These are phyloP conservation scores for Nomada goodeniana DNA, from an alignment of 2,888 invertebrate species.

Conservation along the genomic window DNA sequence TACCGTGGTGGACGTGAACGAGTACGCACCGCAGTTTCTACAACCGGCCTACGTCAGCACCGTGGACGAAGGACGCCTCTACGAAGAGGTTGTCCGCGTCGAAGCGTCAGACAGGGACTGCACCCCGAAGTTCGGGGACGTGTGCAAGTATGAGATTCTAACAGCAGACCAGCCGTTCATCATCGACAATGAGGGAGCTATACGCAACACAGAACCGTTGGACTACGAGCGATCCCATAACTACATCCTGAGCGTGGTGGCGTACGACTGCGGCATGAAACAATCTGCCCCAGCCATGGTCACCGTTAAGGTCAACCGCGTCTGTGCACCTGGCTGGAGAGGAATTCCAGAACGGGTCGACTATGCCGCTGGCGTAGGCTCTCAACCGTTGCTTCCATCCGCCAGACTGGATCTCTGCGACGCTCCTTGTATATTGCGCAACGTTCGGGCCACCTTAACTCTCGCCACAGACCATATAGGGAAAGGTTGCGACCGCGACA, in stretches of 20 bases:
- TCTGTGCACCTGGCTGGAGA: slow-evolving; percentile 85
- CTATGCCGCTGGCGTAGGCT: slow-evolving; percentile 92
- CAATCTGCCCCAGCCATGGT: slow-evolving; percentile 97
- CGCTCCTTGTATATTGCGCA: slow-evolving; percentile 86
- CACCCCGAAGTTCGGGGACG: slow-evolving; percentile 97
- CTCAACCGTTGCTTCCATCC: slow-evolving; percentile 92
- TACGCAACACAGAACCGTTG: slow-evolving; percentile 96
- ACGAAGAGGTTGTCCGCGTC: slow-evolving; percentile 95
- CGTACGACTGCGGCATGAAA: slow-evolving; percentile 98
- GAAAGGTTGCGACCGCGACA: slow-evolving; percentile 98
- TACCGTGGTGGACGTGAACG: slow-evolving; percentile 97
- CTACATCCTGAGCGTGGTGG: slow-evolving; percentile 98
- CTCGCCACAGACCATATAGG: slow-evolving; percentile 93
- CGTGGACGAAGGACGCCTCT: slow-evolving; percentile 95
- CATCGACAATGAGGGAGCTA: slow-evolving; percentile 96
- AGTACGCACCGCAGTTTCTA: slow-evolving; percentile 96
- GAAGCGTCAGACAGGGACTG: slow-evolving; percentile 97
- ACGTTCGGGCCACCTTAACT: slow-evolving; percentile 87
- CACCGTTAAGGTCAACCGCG: slow-evolving; percentile 93
- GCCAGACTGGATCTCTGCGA: slow-evolving; percentile 89
- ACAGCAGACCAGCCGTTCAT: slow-evolving; percentile 96
- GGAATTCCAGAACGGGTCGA: slow-evolving; percentile 94
- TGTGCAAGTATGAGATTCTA: slow-evolving; percentile 98
- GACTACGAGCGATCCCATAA: slow-evolving; percentile 97
- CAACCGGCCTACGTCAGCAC: slow-evolving; percentile 95